A percentile compares a stretch with the other conserved stretches of the same genome.
Conservation (phyloP, 2,888 invertebrate genomes). For the Kuschelorhynchus macadamiae region DNA sequence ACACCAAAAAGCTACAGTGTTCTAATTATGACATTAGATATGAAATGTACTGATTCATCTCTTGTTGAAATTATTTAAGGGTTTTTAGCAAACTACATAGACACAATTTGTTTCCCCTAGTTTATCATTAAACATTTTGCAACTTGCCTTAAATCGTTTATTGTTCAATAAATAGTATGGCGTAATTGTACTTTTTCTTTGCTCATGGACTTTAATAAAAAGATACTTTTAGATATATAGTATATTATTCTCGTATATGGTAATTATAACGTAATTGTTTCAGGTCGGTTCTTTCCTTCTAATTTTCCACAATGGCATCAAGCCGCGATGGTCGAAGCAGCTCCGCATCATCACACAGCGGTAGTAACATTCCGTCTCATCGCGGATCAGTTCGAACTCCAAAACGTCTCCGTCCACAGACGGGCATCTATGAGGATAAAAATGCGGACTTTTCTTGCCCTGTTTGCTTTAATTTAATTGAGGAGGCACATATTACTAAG, state of each 20-base stretch:
- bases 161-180: no score
- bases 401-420: slow-evolving; percentile 70
- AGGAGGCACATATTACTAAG: slow-evolving; percentile 90
- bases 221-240: no score
- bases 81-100: no score
- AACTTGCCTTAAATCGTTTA: no score
- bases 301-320: slow-evolving; percentile 61
- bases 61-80: no score
- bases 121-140: no score
- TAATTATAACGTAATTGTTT: slow-evolving; percentile 68
- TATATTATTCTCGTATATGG: slow-evolving; percentile 1
- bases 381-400: slow-evolving; percentile 69
- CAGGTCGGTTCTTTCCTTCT: slow-evolving; percentile 69
- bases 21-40: no score
- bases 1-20: no score
- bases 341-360: slow-evolving; percentile 67
- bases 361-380: slow-evolving; percentile 64
- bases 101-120: no score
- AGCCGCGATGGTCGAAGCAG: slow-evolving; percentile 69
- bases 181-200: no score
- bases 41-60: no score
- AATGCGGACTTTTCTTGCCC: slow-evolving; percentile 81
- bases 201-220: no score
- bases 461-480: slow-evolving; percentile 90
- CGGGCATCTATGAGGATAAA: slow-evolving; percentile 77